Evolutionary conservation across 2,797 vertebrate genomes (phyloP).

Genomic region (Scleropages formosus): DNA sequence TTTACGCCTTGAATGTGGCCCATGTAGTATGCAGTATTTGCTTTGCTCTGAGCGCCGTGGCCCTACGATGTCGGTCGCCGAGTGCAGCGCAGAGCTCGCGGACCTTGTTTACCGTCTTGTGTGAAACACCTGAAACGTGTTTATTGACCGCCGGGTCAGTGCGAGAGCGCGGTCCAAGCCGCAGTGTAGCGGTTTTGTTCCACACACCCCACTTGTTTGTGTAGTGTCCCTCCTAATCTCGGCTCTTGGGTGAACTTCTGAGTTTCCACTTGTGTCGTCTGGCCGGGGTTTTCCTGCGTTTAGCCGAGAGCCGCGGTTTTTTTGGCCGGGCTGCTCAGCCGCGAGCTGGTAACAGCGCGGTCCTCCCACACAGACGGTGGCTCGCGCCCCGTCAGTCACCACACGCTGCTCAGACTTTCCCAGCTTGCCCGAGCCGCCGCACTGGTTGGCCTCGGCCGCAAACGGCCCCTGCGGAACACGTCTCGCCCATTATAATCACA

Average conservation of each 20-base stretch:
- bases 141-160: constrained; percentile 9
- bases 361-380: constrained; percentile 11
- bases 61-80: no score
- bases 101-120: not conserved
- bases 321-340: constrained; percentile 35
- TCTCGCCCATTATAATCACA: not conserved
- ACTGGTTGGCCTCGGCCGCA: not conserved
- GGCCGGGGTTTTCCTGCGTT: constrained; percentile 63
- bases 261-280: constrained; percentile 53
- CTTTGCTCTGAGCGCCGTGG: no score
- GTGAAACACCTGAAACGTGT: constrained; percentile 19
- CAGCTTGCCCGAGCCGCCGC: not conserved
- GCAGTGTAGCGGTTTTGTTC: constrained; percentile 45
- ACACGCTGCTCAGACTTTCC: constrained; percentile 18
- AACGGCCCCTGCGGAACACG: not conserved
- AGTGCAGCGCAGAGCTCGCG: no score
- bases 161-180: constrained; percentile 43
- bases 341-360: constrained; percentile 18
- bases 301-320: constrained; percentile 58
- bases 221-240: constrained; percentile 48
- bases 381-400: constrained; percentile 5
- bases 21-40: no score
- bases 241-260: constrained; percentile 30
- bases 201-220: constrained; percentile 48
- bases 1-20: no score